Conservation (phyloP, 2,113 vertebrate species). For the Laticauda laticaudata region DNA sequence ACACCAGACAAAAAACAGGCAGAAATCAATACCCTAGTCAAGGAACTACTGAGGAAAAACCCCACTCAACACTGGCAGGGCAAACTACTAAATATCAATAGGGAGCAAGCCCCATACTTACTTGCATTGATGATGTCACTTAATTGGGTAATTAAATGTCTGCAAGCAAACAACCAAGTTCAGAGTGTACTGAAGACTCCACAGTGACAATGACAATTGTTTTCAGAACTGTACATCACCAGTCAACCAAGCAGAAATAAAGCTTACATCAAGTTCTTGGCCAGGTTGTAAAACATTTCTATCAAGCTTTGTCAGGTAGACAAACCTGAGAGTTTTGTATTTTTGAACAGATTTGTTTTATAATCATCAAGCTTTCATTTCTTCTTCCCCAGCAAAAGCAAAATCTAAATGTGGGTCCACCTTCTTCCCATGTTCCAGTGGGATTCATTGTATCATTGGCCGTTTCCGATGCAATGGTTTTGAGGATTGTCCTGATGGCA, state of each 20-base stretch:
- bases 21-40: neutral
- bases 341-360: neutral
- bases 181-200: neutral
- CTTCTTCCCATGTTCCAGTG: conserved; percentile 91
- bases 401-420: conserved; percentile 90
- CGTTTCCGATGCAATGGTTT: conserved; percentile 96
- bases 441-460: conserved; percentile 95
- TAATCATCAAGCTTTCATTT: conserved; percentile 1
- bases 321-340: neutral
- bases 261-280: neutral
- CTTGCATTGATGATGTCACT: neutral
- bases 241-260: neutral
- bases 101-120: neutral
- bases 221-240: neutral
- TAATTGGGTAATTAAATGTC: neutral
- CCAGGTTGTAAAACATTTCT: neutral
- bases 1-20: neutral
- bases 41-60: neutral
- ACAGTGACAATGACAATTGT: neutral
- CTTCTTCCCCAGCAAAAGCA: conserved; percentile 78
- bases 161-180: neutral
- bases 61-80: neutral
- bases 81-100: neutral
- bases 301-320: neutral
- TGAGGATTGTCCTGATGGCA: conserved; percentile 92